phyloP scores from a whole-genome alignment of 2,797 vertebrate genomes.

The Gymnocypris eckloni region DNA sequence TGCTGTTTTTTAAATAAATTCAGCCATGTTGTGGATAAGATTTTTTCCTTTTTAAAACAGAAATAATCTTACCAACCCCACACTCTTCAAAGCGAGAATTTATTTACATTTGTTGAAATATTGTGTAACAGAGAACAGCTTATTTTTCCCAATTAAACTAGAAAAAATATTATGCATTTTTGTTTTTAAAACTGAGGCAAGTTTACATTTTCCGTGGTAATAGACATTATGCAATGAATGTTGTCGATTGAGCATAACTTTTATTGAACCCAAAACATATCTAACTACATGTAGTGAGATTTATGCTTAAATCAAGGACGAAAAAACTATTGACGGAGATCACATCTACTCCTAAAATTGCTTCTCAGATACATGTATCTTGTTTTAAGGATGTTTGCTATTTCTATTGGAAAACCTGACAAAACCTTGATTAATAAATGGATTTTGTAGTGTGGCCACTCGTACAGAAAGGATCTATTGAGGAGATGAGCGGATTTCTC shows the following conservation, averaged over 20 bases:
- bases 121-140: neutral
- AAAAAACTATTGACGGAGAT: neutral
- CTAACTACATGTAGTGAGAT: neutral
- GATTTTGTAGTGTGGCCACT: neutral
- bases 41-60: no score
- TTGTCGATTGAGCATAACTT: neutral
- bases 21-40: neutral
- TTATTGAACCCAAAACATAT: neutral
- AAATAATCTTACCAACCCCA: neutral
- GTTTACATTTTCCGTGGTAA: neutral
- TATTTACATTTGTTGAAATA: neutral
- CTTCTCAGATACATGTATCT: neutral
- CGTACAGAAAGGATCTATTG: constrained; percentile 32
- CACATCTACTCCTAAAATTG: neutral
- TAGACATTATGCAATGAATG: neutral
- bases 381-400: neutral
- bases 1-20: neutral
- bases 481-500: constrained; percentile 30
- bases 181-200: neutral
- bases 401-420: neutral
- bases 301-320: neutral
- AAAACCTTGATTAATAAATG: constrained; percentile 5
- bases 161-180: neutral
- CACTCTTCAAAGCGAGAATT: neutral
- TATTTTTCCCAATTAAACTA: neutral